These are phyloP conservation scores for Buceros bicornis DNA, from an alignment of 2,797 vertebrate genomes.

Conservation along the genomic window DNA sequence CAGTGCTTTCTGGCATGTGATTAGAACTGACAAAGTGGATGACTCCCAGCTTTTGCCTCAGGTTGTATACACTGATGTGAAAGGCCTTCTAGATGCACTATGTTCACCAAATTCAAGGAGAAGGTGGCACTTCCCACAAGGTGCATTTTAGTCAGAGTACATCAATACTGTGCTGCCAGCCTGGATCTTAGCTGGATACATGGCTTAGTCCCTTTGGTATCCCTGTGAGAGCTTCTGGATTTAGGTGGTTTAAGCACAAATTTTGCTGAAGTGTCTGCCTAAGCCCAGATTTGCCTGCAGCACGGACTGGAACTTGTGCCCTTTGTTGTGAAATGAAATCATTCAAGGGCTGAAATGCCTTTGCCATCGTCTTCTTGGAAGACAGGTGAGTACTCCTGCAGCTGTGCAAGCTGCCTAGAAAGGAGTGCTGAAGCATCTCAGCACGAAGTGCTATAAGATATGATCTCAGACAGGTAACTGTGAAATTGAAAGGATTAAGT, in stretches of 20 bases:
- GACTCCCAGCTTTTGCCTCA: not conserved
- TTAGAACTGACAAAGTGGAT: not conserved
- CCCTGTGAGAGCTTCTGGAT: not conserved
- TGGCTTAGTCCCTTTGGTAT: not conserved
- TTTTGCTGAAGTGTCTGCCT: not conserved
- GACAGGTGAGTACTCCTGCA: not conserved
- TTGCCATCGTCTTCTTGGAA: not conserved
- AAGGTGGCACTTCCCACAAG: not conserved
- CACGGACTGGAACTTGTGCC: not conserved
- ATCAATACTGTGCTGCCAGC: not conserved
- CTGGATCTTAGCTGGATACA: not conserved
- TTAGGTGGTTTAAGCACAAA: not conserved
- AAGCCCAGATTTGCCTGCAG: not conserved
- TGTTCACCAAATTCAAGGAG: not conserved
- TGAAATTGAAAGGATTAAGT: not conserved
- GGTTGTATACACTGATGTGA: not conserved
- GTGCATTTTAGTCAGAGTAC: not conserved
- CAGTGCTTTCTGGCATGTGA: not conserved
- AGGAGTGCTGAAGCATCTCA: not conserved
- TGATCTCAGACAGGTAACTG: not conserved
- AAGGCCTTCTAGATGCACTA: not conserved
- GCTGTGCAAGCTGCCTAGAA: not conserved
- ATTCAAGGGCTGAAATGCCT: not conserved
- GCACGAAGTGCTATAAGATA: not conserved
- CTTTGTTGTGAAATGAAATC: not conserved